Evolutionary conservation across 1,140 invertebrate genomes (phyloP), one percentile per base, ranked within the genome.

Genomic region (Metopolophium dirhodum): DNA sequence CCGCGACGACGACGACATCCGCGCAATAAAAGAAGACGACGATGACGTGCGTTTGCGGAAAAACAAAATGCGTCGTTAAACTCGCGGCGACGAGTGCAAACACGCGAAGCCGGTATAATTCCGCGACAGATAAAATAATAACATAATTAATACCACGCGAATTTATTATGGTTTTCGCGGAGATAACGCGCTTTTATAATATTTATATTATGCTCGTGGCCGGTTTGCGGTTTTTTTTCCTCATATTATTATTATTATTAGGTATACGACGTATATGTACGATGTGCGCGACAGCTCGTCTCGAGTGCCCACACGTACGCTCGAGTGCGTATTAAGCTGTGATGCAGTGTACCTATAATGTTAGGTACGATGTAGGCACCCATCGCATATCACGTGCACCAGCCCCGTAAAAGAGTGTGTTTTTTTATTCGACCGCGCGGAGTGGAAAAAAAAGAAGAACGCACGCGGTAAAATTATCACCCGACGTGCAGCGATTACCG

Each of bases 21-120:
- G 14, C 61, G 61, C 61, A 77, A 77, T 77, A 77, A n/a, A 77
- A 77, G 0, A 37, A 9, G 14, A 22, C 51, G 61, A 35, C n/a
- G 61, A 77, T 77, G 61, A 77, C 61, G 30, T 35, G 14, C 61
- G 61, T 77, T 77, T 77, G 61, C 30, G n/a, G n/a, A n/a, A 77
- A 77, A 77, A n/a, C 61, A 77, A 77, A 51, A 77, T 77, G 61
- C 61, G 61, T 77, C 61, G 61, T 77, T 77, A 77, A 18, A n/a
- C 61, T 35, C 30, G 14, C 30, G 30, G 61, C 14, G 22, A 18
- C 26, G 30, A 22, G 20, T 23, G 61, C 61, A 35, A 77, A 35
- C 30, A n/a, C n/a, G 14, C n/a, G 14, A 77, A 77, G 30, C 61
- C 30, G 4, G 11, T n/a, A n/a, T 77, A n/a, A 77, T n/a, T 77